Evolutionary conservation across 1,140 invertebrate species (phyloP).

Genomic region (Pentalonia nigronervosa): DNA sequence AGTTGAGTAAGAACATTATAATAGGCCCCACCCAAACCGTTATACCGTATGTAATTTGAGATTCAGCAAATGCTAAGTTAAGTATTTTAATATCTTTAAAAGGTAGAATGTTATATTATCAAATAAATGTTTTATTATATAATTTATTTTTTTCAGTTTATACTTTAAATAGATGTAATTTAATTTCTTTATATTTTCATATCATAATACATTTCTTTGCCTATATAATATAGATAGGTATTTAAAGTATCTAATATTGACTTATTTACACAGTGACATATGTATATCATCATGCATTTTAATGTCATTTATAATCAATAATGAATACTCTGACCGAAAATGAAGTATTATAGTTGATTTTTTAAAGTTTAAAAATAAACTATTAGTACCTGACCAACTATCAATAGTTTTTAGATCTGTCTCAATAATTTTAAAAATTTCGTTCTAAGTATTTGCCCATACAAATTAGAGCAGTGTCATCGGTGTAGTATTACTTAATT

Average conservation of each 20-base stretch:
- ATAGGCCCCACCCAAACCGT: background rate
- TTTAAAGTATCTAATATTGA: background rate
- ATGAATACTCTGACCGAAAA: background rate
- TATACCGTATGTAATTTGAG: background rate
- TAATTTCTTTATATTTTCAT: background rate
- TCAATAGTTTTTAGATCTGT: background rate
- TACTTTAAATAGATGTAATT: background rate
- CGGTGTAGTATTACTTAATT: background rate
- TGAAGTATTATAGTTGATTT: background rate
- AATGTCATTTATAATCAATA: background rate
- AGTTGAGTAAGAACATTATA: background rate
- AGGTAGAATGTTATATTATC: too few species aligned
- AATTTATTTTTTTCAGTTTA: background rate
- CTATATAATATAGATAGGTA: background rate
- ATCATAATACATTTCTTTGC: background rate
- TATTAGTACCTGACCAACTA: background rate
- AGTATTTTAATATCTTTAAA: too few species aligned
- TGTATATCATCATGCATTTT: background rate
- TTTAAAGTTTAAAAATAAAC: background rate
- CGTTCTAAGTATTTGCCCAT: background rate
- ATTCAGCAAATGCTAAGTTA: too few species aligned
- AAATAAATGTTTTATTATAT: background rate
- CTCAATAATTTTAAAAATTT: background rate
- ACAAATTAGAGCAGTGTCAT: background rate
- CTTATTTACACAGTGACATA: background rate